Conservation (phyloP, 2,888 invertebrate species). For the Ichneumoninae sp. region DNA sequence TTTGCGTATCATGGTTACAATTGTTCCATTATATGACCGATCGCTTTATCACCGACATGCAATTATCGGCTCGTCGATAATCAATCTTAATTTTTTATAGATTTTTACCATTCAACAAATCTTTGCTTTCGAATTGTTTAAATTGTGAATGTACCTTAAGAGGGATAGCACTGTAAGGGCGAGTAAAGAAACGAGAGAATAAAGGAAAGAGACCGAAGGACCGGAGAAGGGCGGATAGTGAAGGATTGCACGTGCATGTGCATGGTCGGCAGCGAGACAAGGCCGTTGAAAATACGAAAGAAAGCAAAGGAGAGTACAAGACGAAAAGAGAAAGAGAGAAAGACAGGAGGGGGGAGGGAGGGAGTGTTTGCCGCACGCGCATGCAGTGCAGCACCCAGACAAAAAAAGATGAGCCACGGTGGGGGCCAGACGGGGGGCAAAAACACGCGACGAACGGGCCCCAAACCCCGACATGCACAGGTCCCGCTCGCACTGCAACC, state of each 20-base stretch:
- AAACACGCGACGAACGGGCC: conserved; percentile 79
- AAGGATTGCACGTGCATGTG: conserved; percentile 61
- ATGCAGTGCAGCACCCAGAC: conserved; percentile 76
- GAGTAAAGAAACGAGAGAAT: conserved; percentile 56
- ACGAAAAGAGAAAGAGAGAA: conserved; percentile 33
- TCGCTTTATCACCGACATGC: no score
- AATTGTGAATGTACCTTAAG: conserved; percentile 54
- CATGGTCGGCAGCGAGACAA: conserved; percentile 55
- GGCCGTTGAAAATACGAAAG: conserved; percentile 65
- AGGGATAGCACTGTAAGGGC: conserved; percentile 57
- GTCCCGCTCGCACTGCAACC: conserved; percentile 70
- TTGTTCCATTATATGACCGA: no score
- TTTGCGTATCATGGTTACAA: not conserved
- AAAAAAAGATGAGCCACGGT: conserved; percentile 80
- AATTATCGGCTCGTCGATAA: not conserved
- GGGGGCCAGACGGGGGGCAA: conserved; percentile 81
- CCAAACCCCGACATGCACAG: conserved; percentile 73
- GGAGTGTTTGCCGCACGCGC: conserved; percentile 64
- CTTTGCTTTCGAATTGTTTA: not conserved
- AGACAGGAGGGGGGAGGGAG: not conserved
- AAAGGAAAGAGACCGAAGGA: conserved; percentile 57
- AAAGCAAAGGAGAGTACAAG: conserved; percentile 57
- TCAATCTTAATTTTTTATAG: not conserved
- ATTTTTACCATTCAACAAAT: not conserved
- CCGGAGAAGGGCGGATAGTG: conserved; percentile 59